A percentile compares a stretch with the other conserved stretches of the same genome.
phyloP scores from a whole-genome alignment of 2,888 invertebrate genomes.

The Campaea margaritaria region DNA sequence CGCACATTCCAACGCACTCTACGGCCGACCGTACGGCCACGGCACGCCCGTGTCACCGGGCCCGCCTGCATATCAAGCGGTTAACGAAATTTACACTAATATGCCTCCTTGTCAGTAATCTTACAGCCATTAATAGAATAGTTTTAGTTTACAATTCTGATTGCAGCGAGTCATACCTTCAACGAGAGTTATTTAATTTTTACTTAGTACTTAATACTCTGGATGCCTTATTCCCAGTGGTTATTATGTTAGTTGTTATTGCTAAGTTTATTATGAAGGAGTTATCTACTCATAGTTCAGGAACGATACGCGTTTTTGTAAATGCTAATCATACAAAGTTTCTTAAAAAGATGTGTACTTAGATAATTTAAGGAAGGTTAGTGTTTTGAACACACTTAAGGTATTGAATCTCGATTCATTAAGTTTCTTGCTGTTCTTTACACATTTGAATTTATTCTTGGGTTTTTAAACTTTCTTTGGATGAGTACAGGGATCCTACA shows the following conservation, averaged over 20 bases:
- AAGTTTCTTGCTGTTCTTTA: constrained; percentile 9
- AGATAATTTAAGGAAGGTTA: constrained; percentile 6
- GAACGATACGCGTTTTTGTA: background rate
- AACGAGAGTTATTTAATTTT: constrained; percentile 28
- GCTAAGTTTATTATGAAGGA: constrained; percentile 9
- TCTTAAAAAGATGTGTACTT: constrained; percentile 2
- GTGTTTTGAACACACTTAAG: constrained; percentile 27
- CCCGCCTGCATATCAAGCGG: constrained; percentile 76
- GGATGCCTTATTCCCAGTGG: constrained; percentile 46
- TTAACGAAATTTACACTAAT: constrained; percentile 65
- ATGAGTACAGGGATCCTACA: constrained; percentile 42
- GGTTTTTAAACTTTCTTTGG: constrained; percentile 30
- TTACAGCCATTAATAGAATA: constrained; percentile 6
- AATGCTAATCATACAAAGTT: constrained; percentile 1
- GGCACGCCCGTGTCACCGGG: constrained; percentile 60
- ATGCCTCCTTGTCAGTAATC: constrained; percentile 46
- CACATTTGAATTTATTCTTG: constrained; percentile 28
- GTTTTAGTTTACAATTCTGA: constrained; percentile 12
- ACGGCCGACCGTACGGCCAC: constrained; percentile 32
- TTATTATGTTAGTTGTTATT: constrained; percentile 15
- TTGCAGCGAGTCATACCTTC: constrained; percentile 26
- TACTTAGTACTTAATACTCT: constrained; percentile 25
- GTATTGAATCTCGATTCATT: constrained; percentile 11
- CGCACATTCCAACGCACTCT: constrained; percentile 16
- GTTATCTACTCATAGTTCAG: background rate